Conservation (phyloP, 2,888 invertebrate genomes). For the Lithophane ornitopus region DNA sequence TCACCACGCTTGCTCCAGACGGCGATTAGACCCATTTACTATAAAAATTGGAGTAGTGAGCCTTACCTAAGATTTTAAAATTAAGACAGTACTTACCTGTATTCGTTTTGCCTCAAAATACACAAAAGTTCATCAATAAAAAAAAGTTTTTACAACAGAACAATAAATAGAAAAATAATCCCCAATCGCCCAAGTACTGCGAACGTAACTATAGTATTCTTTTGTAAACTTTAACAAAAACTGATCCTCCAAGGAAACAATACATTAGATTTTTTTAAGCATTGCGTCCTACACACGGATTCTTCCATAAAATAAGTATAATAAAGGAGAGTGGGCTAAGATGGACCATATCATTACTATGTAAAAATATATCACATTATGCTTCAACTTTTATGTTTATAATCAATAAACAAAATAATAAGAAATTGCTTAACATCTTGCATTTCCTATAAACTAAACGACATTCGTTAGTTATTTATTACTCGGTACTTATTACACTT, state of each 20-base stretch:
- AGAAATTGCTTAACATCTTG: neutral
- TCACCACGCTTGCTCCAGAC: neutral
- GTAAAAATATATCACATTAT: neutral
- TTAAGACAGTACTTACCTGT: neutral
- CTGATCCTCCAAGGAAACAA: conserved; percentile 1
- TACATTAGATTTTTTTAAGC: neutral
- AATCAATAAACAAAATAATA: neutral
- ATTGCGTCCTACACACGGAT: neutral
- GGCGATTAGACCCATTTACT: neutral
- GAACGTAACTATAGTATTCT: neutral
- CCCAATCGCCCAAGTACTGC: neutral
- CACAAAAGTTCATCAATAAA: conserved; percentile 8
- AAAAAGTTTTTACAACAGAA: conserved; percentile 4
- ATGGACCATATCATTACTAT: neutral
- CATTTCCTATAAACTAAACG: neutral
- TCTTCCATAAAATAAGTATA: neutral
- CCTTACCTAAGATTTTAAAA: neutral
- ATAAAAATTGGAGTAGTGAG: neutral
- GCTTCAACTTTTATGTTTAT: no score
- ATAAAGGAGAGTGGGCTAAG: neutral
- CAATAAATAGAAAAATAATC: conserved; percentile 7
- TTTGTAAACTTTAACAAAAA: conserved; percentile 27
- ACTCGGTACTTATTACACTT: neutral
- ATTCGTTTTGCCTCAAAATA: neutral
- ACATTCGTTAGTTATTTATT: neutral